Base-by-base conservation (phyloP, 2,888 invertebrate species). In the Amorpha juglandis region DNA sequence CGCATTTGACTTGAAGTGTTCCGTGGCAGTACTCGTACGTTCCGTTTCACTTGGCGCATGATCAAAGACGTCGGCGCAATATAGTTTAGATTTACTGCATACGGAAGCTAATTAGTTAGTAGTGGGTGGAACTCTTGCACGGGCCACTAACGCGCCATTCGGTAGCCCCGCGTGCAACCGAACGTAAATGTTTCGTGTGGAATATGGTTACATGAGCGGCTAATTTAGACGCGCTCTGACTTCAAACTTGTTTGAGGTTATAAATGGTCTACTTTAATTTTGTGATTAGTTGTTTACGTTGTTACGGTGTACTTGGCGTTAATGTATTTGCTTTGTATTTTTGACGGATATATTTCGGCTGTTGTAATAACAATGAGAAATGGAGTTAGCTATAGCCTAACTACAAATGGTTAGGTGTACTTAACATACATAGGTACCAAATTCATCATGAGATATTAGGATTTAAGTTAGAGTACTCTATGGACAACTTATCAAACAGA, bases 21-120 rank as follows among this genome's bases (percentile, higher is more conserved):
- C 82, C 91, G 89, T 90, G 75, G 63, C 78, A 77, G 72, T 74
- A n/a, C n/a, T n/a, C n/a, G n/a, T n/a, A 74, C 87, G 89, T 88
- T 89, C 86, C 91, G 91, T 88, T 90, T 83, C 88, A 86, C 82
- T 84, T 82, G 75, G 69, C 67, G 69, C 78, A 80, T 84, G 92
- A 91, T 92, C 92, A 92, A 92, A 92, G 91, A 88, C 87, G 87
- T 79, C 83, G 83, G 84, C 78, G 77, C 74, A 82, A 78, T 86
- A 82, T 84, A 80, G 78, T 76, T 82, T 80, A 89, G 89, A 92
- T 92, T 92, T 91, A 92, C 88, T 84, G 82, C 88, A 88, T 87
- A 87, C 89, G 91, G 91, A 91, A 91, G 90, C 90, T 90, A 92
- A 92, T 92, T 89, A 91, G 85, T 78, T 81, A 78, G 79, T 79